These are phyloP conservation scores for Setipinna tenuifilis DNA, from an alignment of 2,797 vertebrate species.

Conservation along the genomic window DNA sequence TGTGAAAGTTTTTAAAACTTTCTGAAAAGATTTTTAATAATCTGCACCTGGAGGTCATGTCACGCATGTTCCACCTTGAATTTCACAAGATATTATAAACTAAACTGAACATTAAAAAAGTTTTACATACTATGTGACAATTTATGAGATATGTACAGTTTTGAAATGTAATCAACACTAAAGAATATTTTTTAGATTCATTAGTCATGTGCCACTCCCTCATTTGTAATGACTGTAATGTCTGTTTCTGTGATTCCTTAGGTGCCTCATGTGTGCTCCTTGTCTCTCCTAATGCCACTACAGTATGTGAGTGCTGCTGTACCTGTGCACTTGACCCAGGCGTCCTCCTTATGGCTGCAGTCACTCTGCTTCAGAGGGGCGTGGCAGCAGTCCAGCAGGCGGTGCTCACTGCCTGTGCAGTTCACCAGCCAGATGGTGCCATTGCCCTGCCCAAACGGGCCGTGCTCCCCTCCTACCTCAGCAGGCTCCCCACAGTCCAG, in stretches of 20 bases:
- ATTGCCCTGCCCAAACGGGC: conserved; percentile 31
- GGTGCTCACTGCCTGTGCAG: conserved; percentile 51
- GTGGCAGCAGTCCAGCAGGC: conserved; percentile 49
- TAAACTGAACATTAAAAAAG: too few species aligned
- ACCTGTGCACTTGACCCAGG: conserved; percentile 16
- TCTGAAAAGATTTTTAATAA: too few species aligned
- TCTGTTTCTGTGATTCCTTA: too few species aligned
- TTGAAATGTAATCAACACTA: neutral
- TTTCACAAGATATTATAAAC: too few species aligned
- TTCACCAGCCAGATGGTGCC: conserved; percentile 47
- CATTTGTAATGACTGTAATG: neutral
- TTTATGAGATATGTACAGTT: neutral
- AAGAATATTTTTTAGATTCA: neutral
- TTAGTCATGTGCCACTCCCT: neutral
- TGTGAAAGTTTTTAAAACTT: too few species aligned
- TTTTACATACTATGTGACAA: too few species aligned
- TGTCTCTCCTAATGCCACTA: neutral
- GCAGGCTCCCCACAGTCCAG: conserved; percentile 8
- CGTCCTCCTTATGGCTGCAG: conserved; percentile 32
- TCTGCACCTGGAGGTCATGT: too few species aligned
- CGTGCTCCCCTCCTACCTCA: neutral
- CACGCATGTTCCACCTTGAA: too few species aligned
- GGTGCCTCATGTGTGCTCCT: too few species aligned
- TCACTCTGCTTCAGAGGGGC: conserved; percentile 41
- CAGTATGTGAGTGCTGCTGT: neutral